Evolutionary conservation across 1,140 invertebrate genomes (phyloP).

Genomic region (Araneus ventricosus): DNA sequence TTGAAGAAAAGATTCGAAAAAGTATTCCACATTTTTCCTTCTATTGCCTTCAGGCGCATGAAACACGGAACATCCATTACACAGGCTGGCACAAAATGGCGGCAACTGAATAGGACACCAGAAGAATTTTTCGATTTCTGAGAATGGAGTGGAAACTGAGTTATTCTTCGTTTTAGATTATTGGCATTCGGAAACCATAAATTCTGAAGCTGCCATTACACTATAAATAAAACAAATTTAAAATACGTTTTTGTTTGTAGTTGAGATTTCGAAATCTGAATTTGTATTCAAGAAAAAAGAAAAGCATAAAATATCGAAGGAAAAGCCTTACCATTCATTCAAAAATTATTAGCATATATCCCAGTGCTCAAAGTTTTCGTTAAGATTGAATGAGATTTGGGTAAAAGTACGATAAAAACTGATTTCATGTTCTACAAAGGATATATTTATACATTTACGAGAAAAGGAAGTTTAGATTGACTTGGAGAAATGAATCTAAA

Average conservation of each 20-base stretch:
- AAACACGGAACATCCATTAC: conserved; percentile 65
- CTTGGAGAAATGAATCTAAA: too few species aligned
- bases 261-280: conserved; percentile 26
- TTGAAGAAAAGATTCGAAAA: background rate
- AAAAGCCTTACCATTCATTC: background rate
- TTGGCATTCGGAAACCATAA: conserved; percentile 48
- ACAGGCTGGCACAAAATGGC: conserved; percentile 56
- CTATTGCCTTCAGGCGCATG: conserved; percentile 32
- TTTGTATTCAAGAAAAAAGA: background rate
- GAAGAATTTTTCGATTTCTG: conserved; percentile 49
- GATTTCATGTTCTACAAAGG: background rate
- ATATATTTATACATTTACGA: background rate
- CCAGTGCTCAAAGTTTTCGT: background rate
- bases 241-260: conserved; percentile 25
- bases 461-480: too few species aligned
- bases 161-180: conserved; percentile 62
- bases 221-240: conserved; percentile 46
- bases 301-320: background rate
- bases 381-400: background rate
- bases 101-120: conserved; percentile 33
- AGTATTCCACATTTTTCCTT: conserved; percentile 54
- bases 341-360: background rate
- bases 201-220: conserved; percentile 43
- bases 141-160: conserved; percentile 56
- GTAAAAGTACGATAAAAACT: background rate